Conservation (phyloP, 2,797 vertebrate species). For the Channallabes apus region DNA sequence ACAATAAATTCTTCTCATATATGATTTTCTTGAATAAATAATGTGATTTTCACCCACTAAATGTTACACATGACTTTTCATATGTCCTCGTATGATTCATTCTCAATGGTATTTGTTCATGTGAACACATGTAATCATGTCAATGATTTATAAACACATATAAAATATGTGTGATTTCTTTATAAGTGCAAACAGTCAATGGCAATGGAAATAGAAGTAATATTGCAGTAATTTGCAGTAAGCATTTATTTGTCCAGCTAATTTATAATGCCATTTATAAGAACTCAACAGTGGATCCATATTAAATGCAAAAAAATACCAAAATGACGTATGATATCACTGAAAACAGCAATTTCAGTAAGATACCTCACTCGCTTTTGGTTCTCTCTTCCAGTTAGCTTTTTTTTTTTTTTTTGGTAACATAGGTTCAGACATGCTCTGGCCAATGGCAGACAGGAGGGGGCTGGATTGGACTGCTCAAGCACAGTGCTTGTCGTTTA, state of each 20-base stretch:
- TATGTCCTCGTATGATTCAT: not conserved
- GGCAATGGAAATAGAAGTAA: not conserved
- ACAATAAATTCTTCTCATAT: not conserved
- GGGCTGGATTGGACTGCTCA: slow-evolving; percentile 75
- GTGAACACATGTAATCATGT: not conserved
- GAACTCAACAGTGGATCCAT: not conserved
- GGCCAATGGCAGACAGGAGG: slow-evolving; percentile 77
- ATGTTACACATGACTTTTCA: not conserved
- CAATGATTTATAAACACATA: not conserved
- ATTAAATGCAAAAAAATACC: not conserved
- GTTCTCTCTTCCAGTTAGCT: slow-evolving; percentile 34
- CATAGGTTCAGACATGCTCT: slow-evolving; percentile 67
- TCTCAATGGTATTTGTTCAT: not conserved
- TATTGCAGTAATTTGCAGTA: not conserved
- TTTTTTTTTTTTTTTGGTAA: slow-evolving; percentile 33
- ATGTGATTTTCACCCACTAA: not conserved
- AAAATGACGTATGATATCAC: not conserved
- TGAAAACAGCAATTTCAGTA: not conserved
- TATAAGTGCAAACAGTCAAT: not conserved
- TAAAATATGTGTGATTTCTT: not conserved
- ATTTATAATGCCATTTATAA: not conserved
- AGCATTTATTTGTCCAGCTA: not conserved
- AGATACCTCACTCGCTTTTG: not conserved
- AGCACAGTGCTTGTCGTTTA: slow-evolving; percentile 72
- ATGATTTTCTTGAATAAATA: not conserved